phyloP scores from a whole-genome alignment of 2,797 vertebrate species.

The Toxotes lorentzi region DNA sequence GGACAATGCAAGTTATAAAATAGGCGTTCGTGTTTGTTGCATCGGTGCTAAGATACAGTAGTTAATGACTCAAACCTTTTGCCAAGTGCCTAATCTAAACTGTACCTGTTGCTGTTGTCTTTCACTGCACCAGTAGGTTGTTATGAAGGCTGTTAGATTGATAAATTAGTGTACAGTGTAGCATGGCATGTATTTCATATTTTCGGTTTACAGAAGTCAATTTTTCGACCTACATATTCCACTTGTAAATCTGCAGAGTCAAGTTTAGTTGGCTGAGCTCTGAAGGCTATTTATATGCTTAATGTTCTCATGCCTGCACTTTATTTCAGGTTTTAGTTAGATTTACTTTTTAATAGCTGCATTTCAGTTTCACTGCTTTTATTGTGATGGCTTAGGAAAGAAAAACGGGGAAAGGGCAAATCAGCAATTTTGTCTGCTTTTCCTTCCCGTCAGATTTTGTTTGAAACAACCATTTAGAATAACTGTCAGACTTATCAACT shows the following conservation, averaged over 20 bases:
- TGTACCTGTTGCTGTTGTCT: conserved; percentile 56
- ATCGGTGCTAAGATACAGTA: conserved; percentile 51
- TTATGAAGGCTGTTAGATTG: conserved; percentile 68
- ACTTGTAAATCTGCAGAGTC: conserved; percentile 59
- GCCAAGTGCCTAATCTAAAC: conserved; percentile 83
- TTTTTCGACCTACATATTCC: conserved; percentile 30
- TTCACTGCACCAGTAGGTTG: conserved; percentile 67
- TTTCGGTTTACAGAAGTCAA: conserved; percentile 38
- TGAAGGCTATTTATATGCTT: conserved; percentile 63
- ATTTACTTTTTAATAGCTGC: conserved; percentile 56
- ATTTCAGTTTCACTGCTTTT: conserved; percentile 59
- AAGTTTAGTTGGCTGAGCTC: conserved; percentile 69
- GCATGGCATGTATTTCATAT: conserved; percentile 42
- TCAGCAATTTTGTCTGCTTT: conserved; percentile 44
- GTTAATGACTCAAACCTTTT: conserved; percentile 62
- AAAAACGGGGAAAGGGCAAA: conserved; percentile 53
- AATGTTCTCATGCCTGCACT: conserved; percentile 86
- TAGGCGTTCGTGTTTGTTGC: conserved; percentile 58
- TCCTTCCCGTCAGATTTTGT: conserved; percentile 28
- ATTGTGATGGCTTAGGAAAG: conserved; percentile 28
- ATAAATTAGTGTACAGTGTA: conserved; percentile 38
- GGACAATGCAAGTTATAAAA: conserved; percentile 40
- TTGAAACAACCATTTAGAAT: conserved; percentile 33
- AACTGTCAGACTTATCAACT: conserved; percentile 41
- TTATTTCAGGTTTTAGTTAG: conserved; percentile 80